Evolutionary conservation across 2,888 invertebrate genomes (phyloP).

Genomic region (Onthophagus sagittarius): DNA sequence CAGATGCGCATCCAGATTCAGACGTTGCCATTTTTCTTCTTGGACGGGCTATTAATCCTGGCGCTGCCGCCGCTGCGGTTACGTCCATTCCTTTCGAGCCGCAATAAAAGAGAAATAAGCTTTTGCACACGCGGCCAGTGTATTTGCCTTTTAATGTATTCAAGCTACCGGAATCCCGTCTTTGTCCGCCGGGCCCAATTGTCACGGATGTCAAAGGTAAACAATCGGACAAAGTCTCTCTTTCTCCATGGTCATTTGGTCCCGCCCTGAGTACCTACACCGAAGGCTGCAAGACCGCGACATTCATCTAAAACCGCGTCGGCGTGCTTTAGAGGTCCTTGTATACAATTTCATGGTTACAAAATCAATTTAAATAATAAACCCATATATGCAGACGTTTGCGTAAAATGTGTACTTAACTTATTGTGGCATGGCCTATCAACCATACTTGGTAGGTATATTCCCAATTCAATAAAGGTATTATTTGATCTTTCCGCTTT

Average conservation of each 20-base stretch:
- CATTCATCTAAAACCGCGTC: neutral
- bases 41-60: neutral
- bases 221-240: neutral
- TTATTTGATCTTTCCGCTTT: conserved; percentile 19
- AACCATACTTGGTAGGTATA: conserved; percentile 17
- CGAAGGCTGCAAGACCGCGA: neutral
- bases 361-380: conserved; percentile 21
- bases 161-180: conserved; percentile 5
- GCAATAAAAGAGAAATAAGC: neutral
- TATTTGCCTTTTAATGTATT: conserved; percentile 2
- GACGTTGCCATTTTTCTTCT: neutral
- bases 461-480: conserved; percentile 15
- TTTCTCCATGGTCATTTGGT: neutral
- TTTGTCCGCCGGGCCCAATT: neutral
- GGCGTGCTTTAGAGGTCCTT: neutral
- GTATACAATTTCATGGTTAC: conserved; percentile 3
- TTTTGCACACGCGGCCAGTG: neutral
- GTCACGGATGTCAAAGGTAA: neutral
- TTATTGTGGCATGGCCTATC: conserved; percentile 19
- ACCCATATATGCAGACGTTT: conserved; percentile 12
- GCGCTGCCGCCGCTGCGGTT: neutral
- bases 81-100: neutral
- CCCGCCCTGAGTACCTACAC: neutral
- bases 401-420: conserved; percentile 14
- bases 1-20: neutral